Conservation (phyloP, 2,797 vertebrate genomes). For the Cuculus canorus region DNA sequence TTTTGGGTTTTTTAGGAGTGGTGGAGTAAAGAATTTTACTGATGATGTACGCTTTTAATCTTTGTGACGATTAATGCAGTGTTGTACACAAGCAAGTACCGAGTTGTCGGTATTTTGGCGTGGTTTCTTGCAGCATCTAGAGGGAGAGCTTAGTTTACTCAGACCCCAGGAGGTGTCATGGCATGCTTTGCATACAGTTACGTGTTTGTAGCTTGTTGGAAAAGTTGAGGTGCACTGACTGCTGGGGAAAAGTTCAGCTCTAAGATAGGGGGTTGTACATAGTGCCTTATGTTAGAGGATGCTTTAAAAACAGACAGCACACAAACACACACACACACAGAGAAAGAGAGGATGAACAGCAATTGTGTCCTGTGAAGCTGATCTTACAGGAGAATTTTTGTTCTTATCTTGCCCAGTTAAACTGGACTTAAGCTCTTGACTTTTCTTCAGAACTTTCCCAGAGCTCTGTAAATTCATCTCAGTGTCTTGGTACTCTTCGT, state of each 20-base stretch:
- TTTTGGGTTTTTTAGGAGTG: neutral
- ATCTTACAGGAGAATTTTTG: neutral
- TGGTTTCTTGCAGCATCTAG: neutral
- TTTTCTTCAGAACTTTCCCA: neutral
- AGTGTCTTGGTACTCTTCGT: neutral
- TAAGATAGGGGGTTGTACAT: neutral
- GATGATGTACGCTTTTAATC: neutral
- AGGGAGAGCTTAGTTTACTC: neutral
- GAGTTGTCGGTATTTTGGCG: neutral
- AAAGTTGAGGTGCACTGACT: neutral
- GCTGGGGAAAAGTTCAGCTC: neutral
- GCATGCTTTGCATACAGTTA: neutral
- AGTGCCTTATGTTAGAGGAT: neutral
- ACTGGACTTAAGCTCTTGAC: neutral
- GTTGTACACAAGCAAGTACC: neutral
- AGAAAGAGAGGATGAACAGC: neutral
- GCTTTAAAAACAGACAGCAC: neutral
- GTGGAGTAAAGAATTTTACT: neutral
- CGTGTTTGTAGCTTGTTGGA: neutral
- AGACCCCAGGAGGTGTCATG: neutral
- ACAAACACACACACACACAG: accelerated
- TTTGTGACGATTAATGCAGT: neutral
- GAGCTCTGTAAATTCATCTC: neutral
- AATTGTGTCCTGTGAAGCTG: neutral
- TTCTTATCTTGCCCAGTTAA: neutral